Percentiles rank a stretch among this genome's conserved stretches.
These are phyloP conservation scores for Lacanobia oleracea DNA, from an alignment of 2,888 invertebrate genomes.

Conservation along the genomic window DNA sequence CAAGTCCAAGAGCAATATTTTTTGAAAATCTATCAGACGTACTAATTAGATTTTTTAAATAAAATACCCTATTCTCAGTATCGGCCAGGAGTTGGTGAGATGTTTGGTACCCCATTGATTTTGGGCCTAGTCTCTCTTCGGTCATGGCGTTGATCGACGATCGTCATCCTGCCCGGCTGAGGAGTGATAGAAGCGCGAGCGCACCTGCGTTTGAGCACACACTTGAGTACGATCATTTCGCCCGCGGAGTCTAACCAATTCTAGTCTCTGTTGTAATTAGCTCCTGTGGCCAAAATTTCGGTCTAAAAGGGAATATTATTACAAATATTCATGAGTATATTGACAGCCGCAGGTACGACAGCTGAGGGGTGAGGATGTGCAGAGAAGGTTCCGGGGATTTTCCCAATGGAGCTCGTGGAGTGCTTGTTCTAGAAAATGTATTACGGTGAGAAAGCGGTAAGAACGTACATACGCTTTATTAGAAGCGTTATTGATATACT, in stretches of 20 bases:
- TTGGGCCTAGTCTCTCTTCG: background rate
- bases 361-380: conserved; percentile 77
- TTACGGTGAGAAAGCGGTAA: conserved; percentile 94
- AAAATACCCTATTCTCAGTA: too few species aligned
- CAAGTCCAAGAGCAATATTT: too few species aligned
- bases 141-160: too few species aligned
- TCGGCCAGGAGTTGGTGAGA: background rate
- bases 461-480: background rate
- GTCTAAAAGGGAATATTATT: background rate
- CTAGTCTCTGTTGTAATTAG: background rate
- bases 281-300: too few species aligned
- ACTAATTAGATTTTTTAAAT: too few species aligned
- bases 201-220: background rate
- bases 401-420: conserved; percentile 96
- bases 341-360: conserved; percentile 72
- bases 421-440: conserved; percentile 94
- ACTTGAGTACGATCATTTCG: background rate
- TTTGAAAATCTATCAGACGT: too few species aligned
- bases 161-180: too few species aligned
- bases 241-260: too few species aligned
- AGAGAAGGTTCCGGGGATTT: conserved; percentile 90
- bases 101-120: background rate
- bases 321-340: conserved; percentile 23
- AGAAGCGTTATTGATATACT: too few species aligned
- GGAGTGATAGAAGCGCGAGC: background rate